Evolutionary conservation across 53 echinoderm and acorn worm genomes (phyloP), one percentile per base, ranked within the genome.

Genomic region (Holothuria leucospilota): DNA sequence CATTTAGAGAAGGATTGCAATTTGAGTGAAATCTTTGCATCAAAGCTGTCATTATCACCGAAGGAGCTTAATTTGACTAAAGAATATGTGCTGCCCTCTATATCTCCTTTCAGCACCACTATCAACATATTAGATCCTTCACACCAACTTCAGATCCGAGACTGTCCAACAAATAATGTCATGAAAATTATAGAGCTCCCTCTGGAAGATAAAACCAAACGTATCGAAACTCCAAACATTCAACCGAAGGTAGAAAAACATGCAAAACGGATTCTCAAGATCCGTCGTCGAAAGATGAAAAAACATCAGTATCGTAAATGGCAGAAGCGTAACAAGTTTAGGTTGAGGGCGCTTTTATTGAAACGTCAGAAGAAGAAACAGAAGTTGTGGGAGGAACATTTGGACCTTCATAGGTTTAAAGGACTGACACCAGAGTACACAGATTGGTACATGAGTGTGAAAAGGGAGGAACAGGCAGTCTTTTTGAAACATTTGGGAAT

Each of bases 261-360:
- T 23, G 68, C 65, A 27, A 65, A 51, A 27, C 23, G 34, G 66
- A 83, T 83, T 42, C 40, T 67, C 23, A 66, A 83, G 65, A 66
- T 83, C 49, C 65, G 65, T 23, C 68, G 68, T 9, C 39, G 40
- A 6, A 83, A 83, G 67, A 83, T 66, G 84, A 83, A 83, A 39
- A 83, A 83, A 67, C 65, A 83, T 2, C 41, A 83, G 67, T 66
- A 83, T 15, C 24, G 15, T 9, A 83, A 83, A 64, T 66, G 68
- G 84, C 63, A 83, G 84, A 83, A 83, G 84, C 40, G 68, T 64
- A 83, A 83, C 20, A 83, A 83, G 39, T 66, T 66, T 42, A 83
- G 39, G 41, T 24, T 66, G 68, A 83, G 68, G 84, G 52, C 65
- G 13, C 29, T 66, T 42, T 26, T 66, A 7, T n/a, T 42, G 2